Percentiles rank a stretch among this genome's conserved stretches.
phyloP scores from a whole-genome alignment of 2,113 vertebrate species.

The Serinus canaria region DNA sequence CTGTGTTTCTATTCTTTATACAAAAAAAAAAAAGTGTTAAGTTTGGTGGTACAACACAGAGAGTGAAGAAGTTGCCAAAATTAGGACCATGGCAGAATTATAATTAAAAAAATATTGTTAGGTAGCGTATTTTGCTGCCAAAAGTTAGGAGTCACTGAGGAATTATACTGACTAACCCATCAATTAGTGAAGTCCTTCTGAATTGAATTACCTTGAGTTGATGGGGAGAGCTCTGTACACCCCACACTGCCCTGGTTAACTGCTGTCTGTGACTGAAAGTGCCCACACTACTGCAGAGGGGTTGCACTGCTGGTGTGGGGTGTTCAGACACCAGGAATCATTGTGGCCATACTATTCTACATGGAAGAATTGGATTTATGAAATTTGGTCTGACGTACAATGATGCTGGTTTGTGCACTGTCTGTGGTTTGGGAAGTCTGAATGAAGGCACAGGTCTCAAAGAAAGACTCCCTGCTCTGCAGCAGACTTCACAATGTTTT shows the following conservation, averaged over 20 bases:
- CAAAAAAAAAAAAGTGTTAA: not conserved
- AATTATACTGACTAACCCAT: not conserved
- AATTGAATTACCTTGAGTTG: not conserved
- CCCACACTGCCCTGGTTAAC: not conserved
- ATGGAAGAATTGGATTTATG: not conserved
- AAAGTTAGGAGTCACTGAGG: not conserved
- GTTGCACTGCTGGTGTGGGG: not conserved
- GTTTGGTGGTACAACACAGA: not conserved
- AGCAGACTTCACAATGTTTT: not conserved
- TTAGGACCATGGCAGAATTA: not conserved
- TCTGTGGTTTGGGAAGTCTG: not conserved
- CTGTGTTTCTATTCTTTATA: not conserved
- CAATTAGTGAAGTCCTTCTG: not conserved
- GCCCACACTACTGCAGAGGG: not conserved
- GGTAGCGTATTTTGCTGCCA: not conserved
- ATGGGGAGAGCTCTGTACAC: not conserved
- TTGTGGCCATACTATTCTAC: not conserved
- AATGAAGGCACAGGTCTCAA: not conserved
- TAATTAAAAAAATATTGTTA: not conserved
- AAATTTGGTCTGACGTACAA: not conserved
- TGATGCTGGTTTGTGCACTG: not conserved
- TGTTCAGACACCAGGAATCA: not conserved
- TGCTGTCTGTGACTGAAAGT: not conserved
- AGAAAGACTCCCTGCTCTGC: not conserved
- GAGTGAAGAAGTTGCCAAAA: not conserved